Evolutionary conservation across 2,113 vertebrate species (phyloP).

Genomic region (Diglossa brunneiventris): DNA sequence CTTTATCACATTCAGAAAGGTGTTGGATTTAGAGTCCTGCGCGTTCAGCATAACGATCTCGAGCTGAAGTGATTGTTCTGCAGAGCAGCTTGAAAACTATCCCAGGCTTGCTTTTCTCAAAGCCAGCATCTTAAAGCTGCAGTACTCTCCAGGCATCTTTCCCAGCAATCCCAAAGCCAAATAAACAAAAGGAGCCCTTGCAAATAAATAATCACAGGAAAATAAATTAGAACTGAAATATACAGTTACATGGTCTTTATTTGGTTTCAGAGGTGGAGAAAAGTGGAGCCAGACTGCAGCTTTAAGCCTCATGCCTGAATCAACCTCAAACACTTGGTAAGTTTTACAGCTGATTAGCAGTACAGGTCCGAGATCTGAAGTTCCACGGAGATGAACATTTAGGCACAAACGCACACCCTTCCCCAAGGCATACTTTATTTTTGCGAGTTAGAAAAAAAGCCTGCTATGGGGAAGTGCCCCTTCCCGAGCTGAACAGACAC

Average conservation of each 20-base stretch:
- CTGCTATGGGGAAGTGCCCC: neutral
- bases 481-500: neutral
- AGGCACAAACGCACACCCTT: constrained; percentile 10
- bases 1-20: constrained; percentile 23
- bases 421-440: constrained; percentile 47
- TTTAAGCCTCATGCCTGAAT: constrained; percentile 43
- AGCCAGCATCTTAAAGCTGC: constrained; percentile 60
- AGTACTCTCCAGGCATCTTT: constrained; percentile 45
- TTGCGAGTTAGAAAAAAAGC: neutral
- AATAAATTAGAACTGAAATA: constrained; percentile 55
- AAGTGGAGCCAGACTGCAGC: constrained; percentile 52
- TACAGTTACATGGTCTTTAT: constrained; percentile 60
- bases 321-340: neutral
- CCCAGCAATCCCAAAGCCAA: constrained; percentile 51
- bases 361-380: neutral
- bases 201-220: constrained; percentile 62
- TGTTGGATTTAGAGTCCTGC: constrained; percentile 7
- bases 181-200: constrained; percentile 36
- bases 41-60: neutral
- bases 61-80: neutral
- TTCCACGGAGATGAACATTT: constrained; percentile 3
- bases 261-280: constrained; percentile 65
- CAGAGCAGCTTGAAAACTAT: neutral
- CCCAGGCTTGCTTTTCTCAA: neutral
- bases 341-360: constrained; percentile 28